Base-by-base conservation (phyloP, 2,888 invertebrate species). In the Microlaimidae sp. region DNA sequence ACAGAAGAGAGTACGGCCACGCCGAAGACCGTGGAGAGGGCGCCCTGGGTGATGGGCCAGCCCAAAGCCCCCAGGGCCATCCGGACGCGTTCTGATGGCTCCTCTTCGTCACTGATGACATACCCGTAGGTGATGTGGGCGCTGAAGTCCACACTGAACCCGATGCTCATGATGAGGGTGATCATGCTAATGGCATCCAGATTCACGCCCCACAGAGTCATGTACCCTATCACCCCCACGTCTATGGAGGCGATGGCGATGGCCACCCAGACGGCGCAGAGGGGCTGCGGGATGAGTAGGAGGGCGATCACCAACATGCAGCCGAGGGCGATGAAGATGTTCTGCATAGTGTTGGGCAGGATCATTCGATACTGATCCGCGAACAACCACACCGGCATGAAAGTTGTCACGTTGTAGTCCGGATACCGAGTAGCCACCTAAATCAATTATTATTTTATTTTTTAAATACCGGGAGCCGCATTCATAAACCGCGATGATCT, bases 131-230 rank as follows among this genome's bases (percentile, higher is more conserved):
- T 66, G 48, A 68, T 66, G 56, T 67, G 67, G 17, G 89, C 90
- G 0, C 89, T 87, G 70, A 89, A 92, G 68, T 92, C 90, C 1
- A 92, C 89, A 5, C 87, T 87, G 75, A 90, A 92, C 51, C 90
- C 92, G 57, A 92, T 89, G 70, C 90, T 90, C 89, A 92, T 90
- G 61, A 92, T 90, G 53, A 92, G 77, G 69, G 89, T 88, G 57
- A 89, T 88, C 88, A 89, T 89, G 26, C 19, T 19, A 27, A 89
- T 88, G 0, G 52, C 45, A 27, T 54, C 55, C 53, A 92, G 76
- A 67, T 87, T 88, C 5, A 92, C 89, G 62, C 82, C 82, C 92
- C 92, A 92, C 26, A 90, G 75, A 0, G 90, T 84, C 92, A 92
- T 92, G 75, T 88, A 92, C 7, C 92, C 92, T 2, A 88, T 82